These are phyloP conservation scores for Poicephalus gulielmi DNA, from an alignment of 2,113 vertebrate genomes.

Conservation along the genomic window DNA sequence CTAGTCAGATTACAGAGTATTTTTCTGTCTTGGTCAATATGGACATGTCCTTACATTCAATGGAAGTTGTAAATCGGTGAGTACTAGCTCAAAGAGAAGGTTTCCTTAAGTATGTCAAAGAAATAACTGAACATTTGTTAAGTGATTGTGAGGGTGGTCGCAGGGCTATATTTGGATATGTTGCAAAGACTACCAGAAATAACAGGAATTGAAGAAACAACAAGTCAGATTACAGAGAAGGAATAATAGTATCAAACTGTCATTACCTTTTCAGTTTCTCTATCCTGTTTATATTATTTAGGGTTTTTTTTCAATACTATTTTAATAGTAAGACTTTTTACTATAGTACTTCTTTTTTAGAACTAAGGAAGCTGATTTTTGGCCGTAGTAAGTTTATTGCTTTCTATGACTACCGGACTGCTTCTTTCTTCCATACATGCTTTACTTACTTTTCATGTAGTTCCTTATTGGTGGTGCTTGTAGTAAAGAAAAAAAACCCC, in stretches of 20 bases:
- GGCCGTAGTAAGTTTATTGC: not conserved
- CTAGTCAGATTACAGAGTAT: slow-evolving; percentile 98
- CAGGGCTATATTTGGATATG: not conserved
- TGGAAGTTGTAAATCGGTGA: slow-evolving; percentile 99
- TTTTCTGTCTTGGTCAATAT: slow-evolving; percentile 98
- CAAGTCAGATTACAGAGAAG: not conserved
- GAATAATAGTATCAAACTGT: not conserved
- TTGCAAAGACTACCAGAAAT: not conserved
- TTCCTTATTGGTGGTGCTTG: not conserved
- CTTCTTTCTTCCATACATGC: not conserved
- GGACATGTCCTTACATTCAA: slow-evolving; percentile 99
- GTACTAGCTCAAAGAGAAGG: not conserved
- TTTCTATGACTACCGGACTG: not conserved
- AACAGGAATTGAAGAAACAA: not conserved
- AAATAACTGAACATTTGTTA: not conserved
- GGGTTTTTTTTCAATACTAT: not conserved
- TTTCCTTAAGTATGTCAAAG: not conserved
- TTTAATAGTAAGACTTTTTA: not conserved
- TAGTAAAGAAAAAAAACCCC: not conserved
- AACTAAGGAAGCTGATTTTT: not conserved
- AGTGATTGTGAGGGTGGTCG: not conserved
- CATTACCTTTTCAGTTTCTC: not conserved
- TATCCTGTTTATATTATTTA: not conserved
- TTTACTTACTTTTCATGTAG: not conserved
- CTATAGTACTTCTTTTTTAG: not conserved